Conservation (phyloP, 2,797 vertebrate genomes). For the Yasuhikotakia modesta region DNA sequence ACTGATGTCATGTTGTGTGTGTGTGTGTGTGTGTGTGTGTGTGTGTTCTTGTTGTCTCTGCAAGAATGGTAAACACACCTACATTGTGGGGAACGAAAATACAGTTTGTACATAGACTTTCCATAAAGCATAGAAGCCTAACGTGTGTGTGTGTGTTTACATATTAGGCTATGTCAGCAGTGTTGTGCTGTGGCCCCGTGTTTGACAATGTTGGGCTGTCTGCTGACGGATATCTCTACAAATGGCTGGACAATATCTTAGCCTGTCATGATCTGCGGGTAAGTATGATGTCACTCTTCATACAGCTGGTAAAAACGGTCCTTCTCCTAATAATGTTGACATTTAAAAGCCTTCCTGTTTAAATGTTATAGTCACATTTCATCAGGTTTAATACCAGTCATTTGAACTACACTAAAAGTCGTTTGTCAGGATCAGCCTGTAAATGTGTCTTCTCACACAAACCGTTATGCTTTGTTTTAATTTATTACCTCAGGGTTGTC, state of each 20-base stretch:
- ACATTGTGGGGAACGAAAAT: no score
- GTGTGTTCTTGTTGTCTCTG: no score
- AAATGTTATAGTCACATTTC: conserved; percentile 9
- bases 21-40: conserved; percentile 24
- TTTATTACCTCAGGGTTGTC: conserved; percentile 1
- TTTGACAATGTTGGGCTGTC: conserved; percentile 98
- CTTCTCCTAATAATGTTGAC: neutral
- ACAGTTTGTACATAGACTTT: no score
- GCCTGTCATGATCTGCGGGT: conserved; percentile 96
- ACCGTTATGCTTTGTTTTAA: neutral
- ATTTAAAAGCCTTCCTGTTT: conserved; percentile 9
- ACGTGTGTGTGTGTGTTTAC: conserved; percentile 35
- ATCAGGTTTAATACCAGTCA: neutral
- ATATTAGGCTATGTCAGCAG: conserved; percentile 94
- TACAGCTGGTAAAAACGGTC: neutral
- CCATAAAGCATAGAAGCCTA: no score
- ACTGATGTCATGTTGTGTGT: conserved; percentile 16
- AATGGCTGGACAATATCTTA: conserved; percentile 99
- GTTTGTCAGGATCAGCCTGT: neutral
- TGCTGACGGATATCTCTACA: conserved; percentile 98
- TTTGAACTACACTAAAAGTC: conserved; percentile 2
- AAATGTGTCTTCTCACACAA: neutral
- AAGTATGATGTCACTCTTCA: conserved; percentile 58
- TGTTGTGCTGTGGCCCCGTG: conserved; percentile 95
- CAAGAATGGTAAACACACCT: no score